Base-by-base conservation (phyloP, 2,888 invertebrate species). In the Heliconius hortense region DNA sequence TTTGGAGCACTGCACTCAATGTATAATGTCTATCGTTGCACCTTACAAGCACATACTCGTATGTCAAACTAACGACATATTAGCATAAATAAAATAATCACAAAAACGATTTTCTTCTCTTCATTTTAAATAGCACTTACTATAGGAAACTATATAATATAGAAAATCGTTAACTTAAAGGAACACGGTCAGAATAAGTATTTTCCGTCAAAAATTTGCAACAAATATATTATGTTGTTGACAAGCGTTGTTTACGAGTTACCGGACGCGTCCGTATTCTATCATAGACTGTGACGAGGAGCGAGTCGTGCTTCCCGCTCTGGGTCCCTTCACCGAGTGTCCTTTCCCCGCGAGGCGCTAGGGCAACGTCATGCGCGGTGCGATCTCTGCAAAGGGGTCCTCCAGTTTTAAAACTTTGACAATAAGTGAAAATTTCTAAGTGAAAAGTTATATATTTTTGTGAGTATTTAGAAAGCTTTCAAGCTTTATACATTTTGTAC, bases 381-480 rank as follows among this genome's bases (percentile, higher is more conserved):
- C 84, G 84, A 83, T 85, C 86, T 85, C 84, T 84, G 87, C 89
- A 87, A 87, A 91, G 91, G 90, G 90, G 91, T 88, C 88, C 91
- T 88, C 92, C 91, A 93, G 92, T 93, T 93, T 93, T 92, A 90
- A 92, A 93, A 93, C 91, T 92, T 93, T 89, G 89, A 92, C 91
- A 91, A 93, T 92, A 91, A 90, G 90, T 93, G 89, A 90, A 24
- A n/a, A 35, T 87, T 85, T 85, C 87, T 89, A 87, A 92, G 90
- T 89, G 85, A 87, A 90, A 92, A 92, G 90, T 91, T 89, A 81
- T 80, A 84, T 59, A 75, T 76, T 77, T 74, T 78, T 71, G 28
- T 11, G 15, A 59, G 2, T 48, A n/a, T 43, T 39, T 67, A 43
- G 24, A 24, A 31, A 21, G 43, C 15, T 43, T 43, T 18, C 24